Evolutionary conservation across 2,113 vertebrate species (phyloP).

Genomic region (Condylura cristata): DNA sequence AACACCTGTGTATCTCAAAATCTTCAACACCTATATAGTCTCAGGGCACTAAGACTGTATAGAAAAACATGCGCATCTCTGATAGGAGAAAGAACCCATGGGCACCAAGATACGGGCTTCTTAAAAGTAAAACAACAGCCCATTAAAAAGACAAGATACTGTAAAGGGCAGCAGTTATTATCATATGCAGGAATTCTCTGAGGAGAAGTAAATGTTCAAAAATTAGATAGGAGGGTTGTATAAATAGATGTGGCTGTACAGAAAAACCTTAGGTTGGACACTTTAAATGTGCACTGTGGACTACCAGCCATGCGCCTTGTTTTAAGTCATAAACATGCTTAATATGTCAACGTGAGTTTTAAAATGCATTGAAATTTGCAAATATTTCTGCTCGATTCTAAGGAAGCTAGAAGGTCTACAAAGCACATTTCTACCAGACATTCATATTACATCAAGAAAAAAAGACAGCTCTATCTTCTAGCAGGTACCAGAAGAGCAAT

Average conservation of each 20-base stretch:
- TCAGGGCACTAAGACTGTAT: not conserved
- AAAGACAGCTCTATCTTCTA: not conserved
- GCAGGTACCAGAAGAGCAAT: not conserved
- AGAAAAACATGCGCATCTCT: not conserved
- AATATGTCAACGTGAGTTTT: not conserved
- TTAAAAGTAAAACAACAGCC: not conserved
- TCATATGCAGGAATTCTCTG: not conserved
- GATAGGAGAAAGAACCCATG: not conserved
- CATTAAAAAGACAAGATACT: not conserved
- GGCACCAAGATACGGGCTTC: not conserved
- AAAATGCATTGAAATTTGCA: not conserved
- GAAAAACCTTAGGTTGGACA: not conserved
- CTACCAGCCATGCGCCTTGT: not conserved
- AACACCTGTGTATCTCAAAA: not conserved
- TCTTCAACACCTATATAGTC: not conserved
- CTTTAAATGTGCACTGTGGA: not conserved
- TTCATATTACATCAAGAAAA: not conserved
- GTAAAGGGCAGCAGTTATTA: not conserved
- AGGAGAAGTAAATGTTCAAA: not conserved
- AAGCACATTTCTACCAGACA: not conserved
- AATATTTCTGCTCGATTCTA: constrained; percentile 44
- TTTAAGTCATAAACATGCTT: not conserved
- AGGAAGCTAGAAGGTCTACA: not conserved
- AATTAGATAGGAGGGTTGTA: not conserved
- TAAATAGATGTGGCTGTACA: not conserved